Evolutionary conservation across 2,797 vertebrate genomes (phyloP), one percentile per base, ranked within the genome.

Genomic region (Liasis olivaceus): DNA sequence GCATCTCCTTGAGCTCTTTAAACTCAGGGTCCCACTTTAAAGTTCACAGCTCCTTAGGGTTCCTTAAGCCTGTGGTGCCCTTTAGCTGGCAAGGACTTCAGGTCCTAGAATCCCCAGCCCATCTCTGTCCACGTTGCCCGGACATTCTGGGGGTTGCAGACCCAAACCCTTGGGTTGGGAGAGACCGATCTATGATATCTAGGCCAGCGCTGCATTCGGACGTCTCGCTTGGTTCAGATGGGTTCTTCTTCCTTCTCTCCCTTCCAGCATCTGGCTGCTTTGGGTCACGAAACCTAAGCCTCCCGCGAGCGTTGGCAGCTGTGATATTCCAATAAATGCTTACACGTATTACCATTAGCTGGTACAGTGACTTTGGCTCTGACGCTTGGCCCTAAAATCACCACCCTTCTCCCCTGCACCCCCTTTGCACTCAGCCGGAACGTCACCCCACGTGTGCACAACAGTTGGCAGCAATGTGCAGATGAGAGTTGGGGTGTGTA

Each of bases 391-490:
- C 15, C 11, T 4, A 8, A 28, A 84, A 90, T 11, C 42, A 12
- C 31, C 26, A 56, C 36, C 87, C 20, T 42, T 88, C 89, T 36
- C 28, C 1, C 28, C 26, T 2, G 14, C 72, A 0, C 0, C 20
- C 6, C 1, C 85, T 62, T 92, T 54, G 69, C 88, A 22, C 7
- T 20, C 88, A 8, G 17, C 36, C 4, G 8, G 20, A 77, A 77
- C 9, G 72, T 77, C 20, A 87, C 94, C 93, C 94, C 93, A 64
- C 22, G 1, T 66, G 93, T 63, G n/a, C 62, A 60, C 42, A 5
- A 28, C 47, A 69, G 93, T 96, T 88, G 93, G 88, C 59, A 93
- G 93, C 94, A 36, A 84, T 86, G 94, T 88, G 88, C 84, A 87
- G 36, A 95, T 91, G 91, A 77, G 94, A 90, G 22, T 85, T 12